phyloP scores from a whole-genome alignment of 2,888 invertebrate species.

The Aphodius granarius region DNA sequence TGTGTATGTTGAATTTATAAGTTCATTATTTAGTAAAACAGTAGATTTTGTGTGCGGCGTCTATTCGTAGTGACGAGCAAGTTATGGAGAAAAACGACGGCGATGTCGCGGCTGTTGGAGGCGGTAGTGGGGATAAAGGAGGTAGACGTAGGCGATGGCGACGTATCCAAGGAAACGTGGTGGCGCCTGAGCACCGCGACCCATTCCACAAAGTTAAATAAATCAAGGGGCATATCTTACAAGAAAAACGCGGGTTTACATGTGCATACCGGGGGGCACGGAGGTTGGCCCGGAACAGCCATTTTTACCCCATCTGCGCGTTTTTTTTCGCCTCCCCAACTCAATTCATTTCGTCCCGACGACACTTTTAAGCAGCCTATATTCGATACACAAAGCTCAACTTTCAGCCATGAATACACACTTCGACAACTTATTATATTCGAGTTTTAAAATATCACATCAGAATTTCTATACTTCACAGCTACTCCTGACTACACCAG shows the following conservation, averaged over 20 bases:
- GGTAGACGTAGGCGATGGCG: slow-evolving; percentile 46
- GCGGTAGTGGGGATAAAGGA: slow-evolving; percentile 40
- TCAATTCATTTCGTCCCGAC: slow-evolving; percentile 1
- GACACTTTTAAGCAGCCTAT: neutral
- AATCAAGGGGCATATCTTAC: slow-evolving; percentile 41
- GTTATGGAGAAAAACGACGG: slow-evolving; percentile 40
- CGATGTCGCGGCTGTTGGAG: slow-evolving; percentile 37
- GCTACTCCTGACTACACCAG: too few species aligned
- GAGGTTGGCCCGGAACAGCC: slow-evolving; percentile 19
- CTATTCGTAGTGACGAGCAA: slow-evolving; percentile 32
- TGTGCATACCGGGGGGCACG: slow-evolving; percentile 37
- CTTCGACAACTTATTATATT: neutral
- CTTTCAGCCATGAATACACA: slow-evolving; percentile 2
- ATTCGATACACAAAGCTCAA: neutral
- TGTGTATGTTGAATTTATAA: slow-evolving; percentile 4
- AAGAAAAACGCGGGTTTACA: slow-evolving; percentile 41
- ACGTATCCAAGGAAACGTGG: slow-evolving; percentile 51
- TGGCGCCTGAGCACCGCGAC: slow-evolving; percentile 43
- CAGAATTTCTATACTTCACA: neutral
- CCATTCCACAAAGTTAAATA: slow-evolving; percentile 45
- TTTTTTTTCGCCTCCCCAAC: slow-evolving; percentile 16
- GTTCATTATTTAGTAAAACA: slow-evolving; percentile 23
- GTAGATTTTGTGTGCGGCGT: slow-evolving; percentile 20
- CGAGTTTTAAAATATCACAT: neutral
- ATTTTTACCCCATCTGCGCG: slow-evolving; percentile 22